Evolutionary conservation across 2,888 invertebrate species (phyloP).

Genomic region (Megalurothrips usitatus): DNA sequence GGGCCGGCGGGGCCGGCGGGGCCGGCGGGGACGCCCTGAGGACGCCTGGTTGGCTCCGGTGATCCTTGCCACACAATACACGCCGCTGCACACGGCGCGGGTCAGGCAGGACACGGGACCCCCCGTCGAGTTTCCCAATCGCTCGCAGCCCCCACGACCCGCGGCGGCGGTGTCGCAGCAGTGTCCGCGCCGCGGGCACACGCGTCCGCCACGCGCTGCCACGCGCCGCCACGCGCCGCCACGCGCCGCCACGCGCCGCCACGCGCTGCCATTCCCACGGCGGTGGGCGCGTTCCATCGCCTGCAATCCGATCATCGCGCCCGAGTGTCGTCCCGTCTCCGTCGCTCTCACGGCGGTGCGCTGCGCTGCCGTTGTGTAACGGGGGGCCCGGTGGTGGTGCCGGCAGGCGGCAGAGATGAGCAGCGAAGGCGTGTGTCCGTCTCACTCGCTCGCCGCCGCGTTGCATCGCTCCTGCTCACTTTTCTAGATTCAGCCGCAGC

Average conservation of each 20-base stretch:
- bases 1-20: too few species aligned
- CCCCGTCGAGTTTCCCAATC: neutral
- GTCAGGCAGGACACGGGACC: neutral
- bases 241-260: neutral
- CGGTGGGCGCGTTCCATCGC: neutral
- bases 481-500: too few species aligned
- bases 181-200: neutral
- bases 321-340: neutral
- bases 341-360: neutral
- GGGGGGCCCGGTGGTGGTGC: too few species aligned
- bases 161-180: too few species aligned
- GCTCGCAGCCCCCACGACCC: too few species aligned
- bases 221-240: neutral
- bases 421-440: too few species aligned
- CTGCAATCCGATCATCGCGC: neutral
- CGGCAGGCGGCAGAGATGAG: too few species aligned
- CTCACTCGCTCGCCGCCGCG: too few species aligned
- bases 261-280: neutral
- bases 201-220: neutral
- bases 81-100: neutral
- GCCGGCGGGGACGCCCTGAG: too few species aligned
- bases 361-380: too few species aligned
- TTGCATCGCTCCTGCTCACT: too few species aligned
- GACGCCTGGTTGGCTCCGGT: neutral
- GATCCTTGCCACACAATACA: conserved; percentile 16